These are phyloP conservation scores for Sarcophaga variegata DNA, from an alignment of 2,888 invertebrate species.

Conservation along the genomic window DNA sequence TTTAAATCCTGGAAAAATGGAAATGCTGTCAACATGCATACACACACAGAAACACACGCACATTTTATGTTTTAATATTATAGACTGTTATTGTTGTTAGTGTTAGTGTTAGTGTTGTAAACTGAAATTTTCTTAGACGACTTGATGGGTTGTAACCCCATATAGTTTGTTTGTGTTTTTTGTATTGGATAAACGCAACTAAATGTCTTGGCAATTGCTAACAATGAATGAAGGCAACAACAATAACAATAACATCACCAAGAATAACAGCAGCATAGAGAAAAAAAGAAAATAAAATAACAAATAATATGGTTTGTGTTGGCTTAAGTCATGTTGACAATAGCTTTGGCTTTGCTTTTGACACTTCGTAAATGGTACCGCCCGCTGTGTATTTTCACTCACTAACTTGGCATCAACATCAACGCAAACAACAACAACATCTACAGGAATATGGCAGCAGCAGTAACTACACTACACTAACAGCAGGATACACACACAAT, in stretches of 20 bases:
- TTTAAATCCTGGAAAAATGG: conserved; percentile 72
- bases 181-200: conserved; percentile 68
- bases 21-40: conserved; percentile 51
- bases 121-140: conserved; percentile 53
- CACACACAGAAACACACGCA: conserved; percentile 45
- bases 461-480: neutral
- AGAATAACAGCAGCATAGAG: too few relatives aligned
- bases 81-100: conserved; percentile 12
- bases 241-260: too few relatives aligned
- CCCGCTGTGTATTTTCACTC: conserved; percentile 76
- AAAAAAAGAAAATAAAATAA: too few relatives aligned
- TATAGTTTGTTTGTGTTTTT: conserved; percentile 40
- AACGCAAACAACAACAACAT: conserved; percentile 35
- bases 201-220: conserved; percentile 77
- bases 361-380: conserved; percentile 76
- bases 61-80: conserved; percentile 58
- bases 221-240: conserved; percentile 70
- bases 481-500: conserved; percentile 35
- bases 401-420: conserved; percentile 65
- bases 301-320: conserved; percentile 51
- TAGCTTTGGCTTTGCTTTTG: conserved; percentile 81
- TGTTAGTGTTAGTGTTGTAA: conserved; percentile 28
- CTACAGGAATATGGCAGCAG: conserved; percentile 8
- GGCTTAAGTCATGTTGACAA: conserved; percentile 76
- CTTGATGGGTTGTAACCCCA: conserved; percentile 65